Evolutionary conservation across 2,113 vertebrate species (phyloP), one percentile per base, ranked within the genome.

Genomic region (Guaruba guarouba): DNA sequence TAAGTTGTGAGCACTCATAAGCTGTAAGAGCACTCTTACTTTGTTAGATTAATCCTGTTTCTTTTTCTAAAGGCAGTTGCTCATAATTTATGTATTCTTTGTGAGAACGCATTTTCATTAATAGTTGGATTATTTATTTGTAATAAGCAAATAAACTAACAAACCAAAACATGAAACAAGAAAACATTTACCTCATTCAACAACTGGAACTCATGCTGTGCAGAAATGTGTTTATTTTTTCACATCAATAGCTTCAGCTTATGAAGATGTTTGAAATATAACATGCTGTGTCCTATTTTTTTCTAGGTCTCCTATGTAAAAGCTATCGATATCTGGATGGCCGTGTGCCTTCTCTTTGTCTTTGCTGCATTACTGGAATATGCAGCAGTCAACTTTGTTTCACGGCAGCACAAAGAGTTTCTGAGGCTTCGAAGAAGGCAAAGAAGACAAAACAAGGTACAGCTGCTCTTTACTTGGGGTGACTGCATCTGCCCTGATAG

Each of bases 291-390:
- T 59, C 92, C 33, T 97, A 13, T 88, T 89, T 90, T 49, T 61
- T 90, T 75, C 49, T 97, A 99, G 99, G 99, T 99, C 73, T 99
- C 99, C 79, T 99, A 99, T 3, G 99, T 99, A 93, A 99, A 99
- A 98, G 99, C 99, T 61, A 99, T 99, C 17, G 99, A 99, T 95
- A 99, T 99, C 97, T 99, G 99, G 99, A 99, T 99, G 99, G 99
- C 99, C 0, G 99, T 99, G 88, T 99, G 99, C 98, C 98, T 99
- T 94, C 98, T 99, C 96, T 99, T 99, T 92, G 99, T 99, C 94
- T 99, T 99, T 96, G 99, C 99, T 79, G 99, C 99, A 33, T 96
- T 99, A 94, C 97, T 99, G 93, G 99, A 99, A 97, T 99, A 99
- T 61, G 99, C 99, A 49, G 99, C 99, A 63, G 99, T 99, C 96